Conservation (phyloP, 2,113 vertebrate species). For the Brachionichthys hirsutus region DNA sequence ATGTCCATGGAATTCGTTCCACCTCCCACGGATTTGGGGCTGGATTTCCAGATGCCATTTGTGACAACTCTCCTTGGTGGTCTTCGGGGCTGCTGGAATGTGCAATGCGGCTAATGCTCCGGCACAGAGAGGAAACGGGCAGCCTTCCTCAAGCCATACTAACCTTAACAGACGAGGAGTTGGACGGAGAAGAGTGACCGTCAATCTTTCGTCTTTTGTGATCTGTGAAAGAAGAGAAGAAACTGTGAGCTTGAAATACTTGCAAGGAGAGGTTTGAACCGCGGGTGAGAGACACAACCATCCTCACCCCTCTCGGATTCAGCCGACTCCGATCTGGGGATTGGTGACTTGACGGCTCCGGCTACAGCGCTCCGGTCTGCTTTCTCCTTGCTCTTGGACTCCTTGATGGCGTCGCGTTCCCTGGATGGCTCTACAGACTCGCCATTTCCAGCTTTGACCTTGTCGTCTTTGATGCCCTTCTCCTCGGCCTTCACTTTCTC, state of each 20-base stretch:
- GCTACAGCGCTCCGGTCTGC: constrained; percentile 86
- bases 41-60: constrained; percentile 57
- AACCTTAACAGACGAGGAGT: constrained; percentile 99
- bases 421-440: constrained; percentile 85
- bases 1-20: constrained; percentile 73
- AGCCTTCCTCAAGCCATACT: constrained; percentile 99
- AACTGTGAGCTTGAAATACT: not conserved
- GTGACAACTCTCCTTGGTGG: constrained; percentile 56
- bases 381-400: constrained; percentile 97
- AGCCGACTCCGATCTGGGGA: constrained; percentile 88
- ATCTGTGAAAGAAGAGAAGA: constrained; percentile 77
- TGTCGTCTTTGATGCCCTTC: constrained; percentile 83
- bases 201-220: constrained; percentile 99
- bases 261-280: not conserved
- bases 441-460: constrained; percentile 84
- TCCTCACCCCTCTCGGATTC: constrained; percentile 90
- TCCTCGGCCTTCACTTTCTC: constrained; percentile 96
- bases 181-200: constrained; percentile 94
- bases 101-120: constrained; percentile 73
- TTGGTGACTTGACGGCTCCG: constrained; percentile 93
- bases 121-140: constrained; percentile 91
- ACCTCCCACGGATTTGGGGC: constrained; percentile 57
- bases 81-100: constrained; percentile 73
- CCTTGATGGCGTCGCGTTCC: constrained; percentile 92
- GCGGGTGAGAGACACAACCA: not conserved